Evolutionary conservation across 2,888 invertebrate genomes (phyloP).

Genomic region (Cabera pusaria): DNA sequence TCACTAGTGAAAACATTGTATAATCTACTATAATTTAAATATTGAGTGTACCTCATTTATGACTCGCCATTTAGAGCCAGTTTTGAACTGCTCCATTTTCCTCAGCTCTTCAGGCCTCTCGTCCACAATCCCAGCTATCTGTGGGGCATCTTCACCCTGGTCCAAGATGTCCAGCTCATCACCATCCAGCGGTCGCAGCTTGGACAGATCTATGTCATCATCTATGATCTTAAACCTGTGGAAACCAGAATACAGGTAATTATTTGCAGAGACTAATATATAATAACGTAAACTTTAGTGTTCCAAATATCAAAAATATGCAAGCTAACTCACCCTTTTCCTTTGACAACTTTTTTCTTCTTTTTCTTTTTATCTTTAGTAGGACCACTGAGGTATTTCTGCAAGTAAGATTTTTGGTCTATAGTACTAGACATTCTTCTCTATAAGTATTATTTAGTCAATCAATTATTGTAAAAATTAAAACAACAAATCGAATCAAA

Average conservation of each 20-base stretch:
- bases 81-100: slow-evolving; percentile 65
- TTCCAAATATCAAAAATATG: no score
- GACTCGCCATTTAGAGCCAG: slow-evolving; percentile 73
- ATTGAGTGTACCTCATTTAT: slow-evolving; percentile 59
- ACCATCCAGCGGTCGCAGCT: slow-evolving; percentile 83
- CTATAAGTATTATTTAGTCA: background rate
- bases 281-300: no score
- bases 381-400: slow-evolving; percentile 88
- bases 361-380: slow-evolving; percentile 86
- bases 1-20: no score
- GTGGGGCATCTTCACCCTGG: slow-evolving; percentile 93
- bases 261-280: no score
- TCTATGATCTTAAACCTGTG: slow-evolving; percentile 93
- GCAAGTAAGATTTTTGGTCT: slow-evolving; percentile 90
- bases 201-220: slow-evolving; percentile 89
- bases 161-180: slow-evolving; percentile 87
- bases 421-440: slow-evolving; percentile 71
- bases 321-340: slow-evolving; percentile 58
- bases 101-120: slow-evolving; percentile 88
- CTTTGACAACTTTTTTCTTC: slow-evolving; percentile 77
- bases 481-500: no score
- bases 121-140: slow-evolving; percentile 94
- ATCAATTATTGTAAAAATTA: background rate
- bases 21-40: no score
- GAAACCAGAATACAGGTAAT: no score